Percentiles rank a stretch among this genome's conserved stretches.
These are phyloP conservation scores for Salvelinus namaycush DNA, from an alignment of 2,113 vertebrate genomes.

Conservation along the genomic window DNA sequence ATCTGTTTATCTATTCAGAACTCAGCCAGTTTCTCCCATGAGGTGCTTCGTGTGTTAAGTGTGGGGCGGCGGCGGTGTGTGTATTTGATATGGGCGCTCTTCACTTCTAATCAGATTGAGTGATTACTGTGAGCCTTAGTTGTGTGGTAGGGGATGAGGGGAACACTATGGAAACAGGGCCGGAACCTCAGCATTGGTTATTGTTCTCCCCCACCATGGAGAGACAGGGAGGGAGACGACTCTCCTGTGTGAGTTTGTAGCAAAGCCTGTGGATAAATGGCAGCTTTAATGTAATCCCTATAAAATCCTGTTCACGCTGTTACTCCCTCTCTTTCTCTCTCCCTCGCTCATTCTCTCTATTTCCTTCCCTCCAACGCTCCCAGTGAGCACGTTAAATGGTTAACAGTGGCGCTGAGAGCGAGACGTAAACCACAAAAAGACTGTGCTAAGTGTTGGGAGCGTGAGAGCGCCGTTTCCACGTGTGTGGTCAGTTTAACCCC, in stretches of 20 bases:
- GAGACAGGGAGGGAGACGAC: constrained; percentile 2
- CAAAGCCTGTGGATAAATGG: constrained; percentile 60
- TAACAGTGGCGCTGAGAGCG: constrained; percentile 53
- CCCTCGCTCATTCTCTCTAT: constrained; percentile 48
- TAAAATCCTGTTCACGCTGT: constrained; percentile 71
- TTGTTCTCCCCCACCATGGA: constrained; percentile 7
- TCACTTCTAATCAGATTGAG: background rate
- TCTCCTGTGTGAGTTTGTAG: constrained; percentile 1
- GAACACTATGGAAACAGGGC: background rate
- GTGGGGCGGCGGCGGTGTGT: background rate
- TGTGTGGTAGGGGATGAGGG: constrained; percentile 5
- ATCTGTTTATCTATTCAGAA: constrained; percentile 58
- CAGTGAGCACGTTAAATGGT: constrained; percentile 62
- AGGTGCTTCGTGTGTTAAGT: constrained; percentile 10
- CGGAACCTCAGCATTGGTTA: background rate
- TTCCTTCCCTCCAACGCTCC: constrained; percentile 45
- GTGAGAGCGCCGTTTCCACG: constrained; percentile 65
- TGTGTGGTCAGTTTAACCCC: constrained; percentile 39
- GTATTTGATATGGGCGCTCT: constrained; percentile 12
- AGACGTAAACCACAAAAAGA: constrained; percentile 68
- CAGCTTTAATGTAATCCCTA: constrained; percentile 76
- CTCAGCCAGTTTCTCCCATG: constrained; percentile 34
- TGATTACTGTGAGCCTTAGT: background rate
- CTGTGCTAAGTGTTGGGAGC: constrained; percentile 64
- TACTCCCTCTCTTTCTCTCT: constrained; percentile 59